Evolutionary conservation across 2,888 invertebrate species (phyloP).

Genomic region (Erynnis tages): DNA sequence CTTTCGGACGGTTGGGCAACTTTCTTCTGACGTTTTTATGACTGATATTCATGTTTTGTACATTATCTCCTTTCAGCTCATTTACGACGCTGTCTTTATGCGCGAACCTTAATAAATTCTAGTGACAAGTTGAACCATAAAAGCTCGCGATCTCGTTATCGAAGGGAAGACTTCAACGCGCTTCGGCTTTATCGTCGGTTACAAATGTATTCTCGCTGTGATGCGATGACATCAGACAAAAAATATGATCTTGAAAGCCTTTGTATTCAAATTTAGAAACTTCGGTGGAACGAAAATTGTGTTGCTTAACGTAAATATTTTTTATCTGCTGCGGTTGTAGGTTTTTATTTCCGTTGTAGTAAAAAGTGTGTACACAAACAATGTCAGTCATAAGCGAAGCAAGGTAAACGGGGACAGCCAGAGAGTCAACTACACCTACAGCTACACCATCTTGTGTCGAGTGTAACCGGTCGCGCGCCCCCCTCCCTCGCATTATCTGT

Average conservation of each 20-base stretch:
- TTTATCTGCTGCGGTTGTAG: neutral
- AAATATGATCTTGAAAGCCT: slow-evolving; percentile 26
- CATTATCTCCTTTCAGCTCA: slow-evolving; percentile 35
- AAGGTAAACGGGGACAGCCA: slow-evolving; percentile 62
- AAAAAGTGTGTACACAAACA: slow-evolving; percentile 15
- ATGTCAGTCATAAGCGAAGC: slow-evolving; percentile 37
- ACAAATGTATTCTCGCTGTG: slow-evolving; percentile 29
- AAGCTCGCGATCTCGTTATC: slow-evolving; percentile 37
- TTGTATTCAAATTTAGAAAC: slow-evolving; percentile 23
- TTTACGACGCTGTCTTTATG: slow-evolving; percentile 32
- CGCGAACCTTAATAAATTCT: slow-evolving; percentile 35
- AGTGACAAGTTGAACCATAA: slow-evolving; percentile 43
- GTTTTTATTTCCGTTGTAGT: slow-evolving; percentile 1
- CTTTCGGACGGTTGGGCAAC: slow-evolving; percentile 67
- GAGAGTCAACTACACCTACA: slow-evolving; percentile 46
- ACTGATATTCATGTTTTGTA: slow-evolving; percentile 31
- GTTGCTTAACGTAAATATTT: slow-evolving; percentile 1
- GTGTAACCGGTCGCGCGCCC: slow-evolving; percentile 39
- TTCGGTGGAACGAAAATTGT: neutral
- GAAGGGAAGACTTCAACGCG: slow-evolving; percentile 77
- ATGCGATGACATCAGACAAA: slow-evolving; percentile 32
- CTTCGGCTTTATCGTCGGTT: slow-evolving; percentile 35
- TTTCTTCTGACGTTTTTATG: slow-evolving; percentile 62
- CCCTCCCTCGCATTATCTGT: slow-evolving; percentile 37
- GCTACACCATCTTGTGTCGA: slow-evolving; percentile 53